Conservation (phyloP, 2,888 invertebrate genomes). For the Eueremaeus valkanovi region DNA sequence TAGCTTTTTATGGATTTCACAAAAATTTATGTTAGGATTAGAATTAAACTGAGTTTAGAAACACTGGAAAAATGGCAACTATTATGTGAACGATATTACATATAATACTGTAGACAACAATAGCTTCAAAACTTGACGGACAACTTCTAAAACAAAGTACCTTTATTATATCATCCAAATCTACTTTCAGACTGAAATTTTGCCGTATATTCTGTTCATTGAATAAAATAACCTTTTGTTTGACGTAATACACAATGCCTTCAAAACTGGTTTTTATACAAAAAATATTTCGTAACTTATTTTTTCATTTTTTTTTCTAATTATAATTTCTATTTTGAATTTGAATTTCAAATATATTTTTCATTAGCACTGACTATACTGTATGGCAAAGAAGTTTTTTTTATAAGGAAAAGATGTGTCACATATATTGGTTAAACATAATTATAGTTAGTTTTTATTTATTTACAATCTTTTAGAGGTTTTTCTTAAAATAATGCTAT, state of each 20-base stretch:
- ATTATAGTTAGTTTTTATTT: too few species aligned
- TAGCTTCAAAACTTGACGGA: background rate
- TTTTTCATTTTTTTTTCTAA: too few species aligned
- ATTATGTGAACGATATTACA: background rate
- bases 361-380: background rate
- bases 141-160: background rate
- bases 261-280: background rate
- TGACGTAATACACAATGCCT: conserved; percentile 20
- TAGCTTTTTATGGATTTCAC: background rate
- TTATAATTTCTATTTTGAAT: background rate
- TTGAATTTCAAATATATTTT: background rate
- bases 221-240: background rate
- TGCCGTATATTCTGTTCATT: background rate
- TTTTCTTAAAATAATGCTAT: too few species aligned
- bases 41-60: background rate
- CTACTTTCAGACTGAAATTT: background rate
- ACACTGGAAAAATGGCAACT: background rate
- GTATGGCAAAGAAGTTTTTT: too few species aligned
- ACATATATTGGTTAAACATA: too few species aligned
- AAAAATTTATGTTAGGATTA: too few species aligned
- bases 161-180: background rate
- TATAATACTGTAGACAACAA: background rate
- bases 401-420: too few species aligned
- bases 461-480: too few species aligned
- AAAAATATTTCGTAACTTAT: background rate